Conservation (phyloP, 2,113 vertebrate genomes). For the Phylloscopus trochilus region DNA sequence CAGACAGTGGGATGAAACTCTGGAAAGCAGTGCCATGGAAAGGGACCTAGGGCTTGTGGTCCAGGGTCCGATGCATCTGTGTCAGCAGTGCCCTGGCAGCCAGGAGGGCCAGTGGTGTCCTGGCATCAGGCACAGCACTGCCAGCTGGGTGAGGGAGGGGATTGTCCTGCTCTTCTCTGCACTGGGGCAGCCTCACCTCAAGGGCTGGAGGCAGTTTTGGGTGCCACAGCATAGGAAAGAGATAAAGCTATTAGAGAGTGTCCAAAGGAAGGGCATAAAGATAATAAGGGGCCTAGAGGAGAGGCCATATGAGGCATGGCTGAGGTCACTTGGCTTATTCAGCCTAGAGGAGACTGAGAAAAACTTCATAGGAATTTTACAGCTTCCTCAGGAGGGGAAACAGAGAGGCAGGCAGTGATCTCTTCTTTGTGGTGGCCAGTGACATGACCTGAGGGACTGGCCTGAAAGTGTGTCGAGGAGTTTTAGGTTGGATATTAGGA, state of each 20-base stretch:
- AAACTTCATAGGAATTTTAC: not conserved
- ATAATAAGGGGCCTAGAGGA: not conserved
- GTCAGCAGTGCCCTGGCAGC: not conserved
- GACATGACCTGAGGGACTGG: too few relatives aligned
- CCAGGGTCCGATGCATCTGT: rapidly evolving
- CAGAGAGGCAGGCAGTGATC: not conserved
- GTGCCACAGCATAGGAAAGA: not conserved
- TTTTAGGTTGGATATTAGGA: not conserved
- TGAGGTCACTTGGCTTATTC: not conserved
- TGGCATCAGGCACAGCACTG: rapidly evolving
- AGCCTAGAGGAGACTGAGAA: not conserved
- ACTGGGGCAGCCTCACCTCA: rapidly evolving
- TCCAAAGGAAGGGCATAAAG: not conserved
- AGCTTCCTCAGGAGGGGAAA: not conserved
- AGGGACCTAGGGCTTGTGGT: not conserved
- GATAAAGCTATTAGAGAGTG: not conserved
- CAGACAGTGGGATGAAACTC: not conserved
- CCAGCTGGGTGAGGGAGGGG: rapidly evolving
- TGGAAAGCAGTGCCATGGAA: not conserved
- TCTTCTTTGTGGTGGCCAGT: not conserved
- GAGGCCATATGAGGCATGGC: not conserved
- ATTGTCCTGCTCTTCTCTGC: not conserved
- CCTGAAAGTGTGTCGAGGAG: not conserved
- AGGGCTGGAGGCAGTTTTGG: not conserved
- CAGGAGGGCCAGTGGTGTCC: rapidly evolving